phyloP scores from a whole-genome alignment of 1,140 invertebrate genomes.

The Gonioctena quinquepunctata region DNA sequence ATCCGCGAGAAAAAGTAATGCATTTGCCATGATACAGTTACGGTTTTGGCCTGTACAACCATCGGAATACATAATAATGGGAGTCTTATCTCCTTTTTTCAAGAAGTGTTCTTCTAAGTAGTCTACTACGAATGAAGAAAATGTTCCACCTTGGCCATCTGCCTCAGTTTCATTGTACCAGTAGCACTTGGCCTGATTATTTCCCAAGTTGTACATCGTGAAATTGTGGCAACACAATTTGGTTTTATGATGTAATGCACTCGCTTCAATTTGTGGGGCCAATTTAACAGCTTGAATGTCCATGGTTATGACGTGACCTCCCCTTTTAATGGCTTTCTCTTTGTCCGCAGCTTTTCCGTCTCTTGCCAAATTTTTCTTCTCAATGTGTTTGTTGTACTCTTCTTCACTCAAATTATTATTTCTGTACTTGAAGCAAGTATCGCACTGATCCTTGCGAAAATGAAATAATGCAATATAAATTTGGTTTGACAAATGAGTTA shows the following conservation, averaged over 20 bases:
- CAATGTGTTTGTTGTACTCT: slow-evolving; percentile 38
- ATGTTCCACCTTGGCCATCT: too few species aligned
- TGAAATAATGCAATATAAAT: slow-evolving; percentile 31
- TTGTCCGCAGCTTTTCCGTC: slow-evolving; percentile 40
- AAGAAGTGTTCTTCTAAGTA: too few species aligned
- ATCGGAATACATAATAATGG: slow-evolving; percentile 21
- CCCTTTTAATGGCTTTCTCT: slow-evolving; percentile 23
- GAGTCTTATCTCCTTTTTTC: too few species aligned
- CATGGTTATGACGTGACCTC: slow-evolving; percentile 43
- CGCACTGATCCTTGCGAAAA: slow-evolving; percentile 43
- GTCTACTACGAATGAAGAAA: too few species aligned
- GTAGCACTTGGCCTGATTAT: too few species aligned
- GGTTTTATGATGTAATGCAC: slow-evolving; percentile 56
- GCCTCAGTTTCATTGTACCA: too few species aligned
- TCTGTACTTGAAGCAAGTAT: slow-evolving; percentile 37
- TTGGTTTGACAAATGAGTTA: slow-evolving; percentile 25
- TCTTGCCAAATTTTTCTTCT: slow-evolving; percentile 38
- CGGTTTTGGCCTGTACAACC: slow-evolving; percentile 37
- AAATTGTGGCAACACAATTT: slow-evolving; percentile 57
- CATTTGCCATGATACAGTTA: slow-evolving; percentile 49
- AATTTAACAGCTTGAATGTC: slow-evolving; percentile 55
- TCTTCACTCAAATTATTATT: slow-evolving; percentile 45
- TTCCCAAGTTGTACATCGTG: slow-evolving; percentile 56
- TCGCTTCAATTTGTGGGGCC: slow-evolving; percentile 49
- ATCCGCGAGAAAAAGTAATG: slow-evolving; percentile 38